These are phyloP conservation scores for Aphidoletes aphidimyza DNA, from an alignment of 2,888 invertebrate species.

Conservation along the genomic window DNA sequence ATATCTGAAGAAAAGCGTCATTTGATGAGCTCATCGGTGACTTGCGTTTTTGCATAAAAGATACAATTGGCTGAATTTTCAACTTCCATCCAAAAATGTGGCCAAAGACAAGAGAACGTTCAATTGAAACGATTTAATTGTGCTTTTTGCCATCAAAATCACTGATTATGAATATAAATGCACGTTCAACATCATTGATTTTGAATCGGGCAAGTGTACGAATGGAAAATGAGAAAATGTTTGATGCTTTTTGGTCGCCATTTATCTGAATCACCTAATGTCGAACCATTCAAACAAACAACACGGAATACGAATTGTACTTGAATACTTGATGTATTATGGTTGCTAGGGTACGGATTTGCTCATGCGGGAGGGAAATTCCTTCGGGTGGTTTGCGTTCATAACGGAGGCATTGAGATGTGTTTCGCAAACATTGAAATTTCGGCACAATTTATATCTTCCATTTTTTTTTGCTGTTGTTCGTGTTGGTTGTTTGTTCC, in stretches of 20 bases:
- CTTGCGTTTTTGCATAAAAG: neutral
- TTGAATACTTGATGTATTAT: neutral
- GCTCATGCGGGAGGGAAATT: slow-evolving; percentile 29
- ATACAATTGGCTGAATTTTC: neutral
- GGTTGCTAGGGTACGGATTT: slow-evolving; percentile 13
- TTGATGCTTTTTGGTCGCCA: no score
- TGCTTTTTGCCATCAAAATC: no score
- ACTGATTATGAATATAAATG: no score
- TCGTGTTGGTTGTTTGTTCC: no score
- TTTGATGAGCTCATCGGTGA: slow-evolving; percentile 16
- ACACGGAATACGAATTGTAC: neutral
- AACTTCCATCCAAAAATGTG: neutral
- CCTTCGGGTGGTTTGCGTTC: neutral
- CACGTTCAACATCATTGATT: no score
- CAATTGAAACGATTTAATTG: no score
- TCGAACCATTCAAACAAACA: neutral
- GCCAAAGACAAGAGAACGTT: no score
- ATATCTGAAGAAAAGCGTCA: no score
- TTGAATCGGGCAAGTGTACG: no score
- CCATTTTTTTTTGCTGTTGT: no score
- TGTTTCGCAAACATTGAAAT: no score
- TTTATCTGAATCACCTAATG: slow-evolving; percentile 5
- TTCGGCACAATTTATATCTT: no score
- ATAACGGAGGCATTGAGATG: neutral
- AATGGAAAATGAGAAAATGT: neutral